Evolutionary conservation across 2,888 invertebrate genomes (phyloP), one percentile per base, ranked within the genome.

Genomic region (Drosophila leonis): DNA sequence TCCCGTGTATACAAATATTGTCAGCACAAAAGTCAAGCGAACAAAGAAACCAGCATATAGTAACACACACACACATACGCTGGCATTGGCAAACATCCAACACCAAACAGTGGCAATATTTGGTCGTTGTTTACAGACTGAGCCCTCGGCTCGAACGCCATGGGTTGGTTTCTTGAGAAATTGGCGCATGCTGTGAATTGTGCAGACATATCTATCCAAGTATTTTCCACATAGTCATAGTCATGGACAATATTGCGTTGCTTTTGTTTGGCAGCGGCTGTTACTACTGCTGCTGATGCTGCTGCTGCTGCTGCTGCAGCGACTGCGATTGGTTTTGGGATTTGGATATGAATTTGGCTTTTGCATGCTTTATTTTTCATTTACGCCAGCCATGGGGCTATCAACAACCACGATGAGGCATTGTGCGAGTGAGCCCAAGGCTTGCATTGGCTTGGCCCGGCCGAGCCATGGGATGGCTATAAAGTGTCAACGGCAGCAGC

Each of bases 121-220:
- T 76, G 78, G 77, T 54, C 39, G 81, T 59, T 82, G 82, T 88
- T 84, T 88, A 88, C 89, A 83, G 69, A 61, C 49, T 69, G 46
- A 75, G 78, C 81, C 89, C 83, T 84, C 72, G 82, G 75, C 83
- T 71, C 75, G 80, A 74, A 71, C 68, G 54, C 85, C 74, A 87
- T 78, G 82, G 82, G 83, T 75, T 51, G 74, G 78, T 88, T 86
- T 86, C 86, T 72, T 78, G 72, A 75, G 86, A 86, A 86, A 86
- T 90, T 90, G 86, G 86, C 88, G 90, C 86, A 90, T 88, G 86
- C 86, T 86, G 86, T 88, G 86, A 82, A 79, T 76, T 73, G 83
- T 64, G 68, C 75, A 78, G 63, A 74, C 78, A 76, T 64, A 75
- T 65, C 41, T 75, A 75, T 75, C 57, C 67, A 48, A 62, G 66